These are phyloP conservation scores for Zaprionus nigranus DNA, from an alignment of 1,140 invertebrate genomes.

Conservation along the genomic window DNA sequence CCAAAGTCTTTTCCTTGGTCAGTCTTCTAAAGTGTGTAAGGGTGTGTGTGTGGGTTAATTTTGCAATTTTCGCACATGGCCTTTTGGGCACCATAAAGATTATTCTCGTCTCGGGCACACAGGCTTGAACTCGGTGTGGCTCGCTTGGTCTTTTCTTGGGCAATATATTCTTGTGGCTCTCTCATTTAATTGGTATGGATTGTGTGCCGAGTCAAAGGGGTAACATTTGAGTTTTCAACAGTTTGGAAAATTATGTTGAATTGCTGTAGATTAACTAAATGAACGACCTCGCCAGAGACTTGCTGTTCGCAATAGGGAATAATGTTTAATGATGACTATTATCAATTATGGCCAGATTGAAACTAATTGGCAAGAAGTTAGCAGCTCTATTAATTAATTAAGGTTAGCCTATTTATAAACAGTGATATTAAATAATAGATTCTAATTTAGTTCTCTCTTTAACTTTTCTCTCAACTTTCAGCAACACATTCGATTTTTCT, in stretches of 20 bases:
- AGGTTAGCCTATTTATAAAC: not conserved
- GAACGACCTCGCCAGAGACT: not conserved
- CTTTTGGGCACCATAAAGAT: slow-evolving; percentile 72
- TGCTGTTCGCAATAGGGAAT: too few species aligned
- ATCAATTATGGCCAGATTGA: slow-evolving; percentile 22
- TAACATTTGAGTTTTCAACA: slow-evolving; percentile 31
- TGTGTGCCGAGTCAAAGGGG: slow-evolving; percentile 43
- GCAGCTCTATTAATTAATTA: slow-evolving; percentile 11
- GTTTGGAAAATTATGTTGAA: slow-evolving; percentile 34
- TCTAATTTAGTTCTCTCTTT: not conserved
- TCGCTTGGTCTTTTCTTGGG: slow-evolving; percentile 9
- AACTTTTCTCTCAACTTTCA: not conserved
- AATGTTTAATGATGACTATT: slow-evolving; percentile 4
- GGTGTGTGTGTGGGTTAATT: slow-evolving; percentile 51
- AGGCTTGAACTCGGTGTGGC: slow-evolving; percentile 1
- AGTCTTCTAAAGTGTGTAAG: slow-evolving; percentile 14
- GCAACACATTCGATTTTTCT: not conserved
- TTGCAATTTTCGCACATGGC: slow-evolving; percentile 69
- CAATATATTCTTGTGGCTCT: slow-evolving; percentile 25
- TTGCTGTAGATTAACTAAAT: slow-evolving; percentile 41
- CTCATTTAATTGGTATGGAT: slow-evolving; percentile 67
- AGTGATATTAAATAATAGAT: not conserved
- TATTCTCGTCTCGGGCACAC: slow-evolving; percentile 24
- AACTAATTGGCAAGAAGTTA: slow-evolving; percentile 22
- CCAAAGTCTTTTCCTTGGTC: slow-evolving; percentile 40